Percentiles rank a stretch among this genome's conserved stretches.
Conservation (phyloP, 2,888 invertebrate genomes). For the Gryllus longicercus region DNA sequence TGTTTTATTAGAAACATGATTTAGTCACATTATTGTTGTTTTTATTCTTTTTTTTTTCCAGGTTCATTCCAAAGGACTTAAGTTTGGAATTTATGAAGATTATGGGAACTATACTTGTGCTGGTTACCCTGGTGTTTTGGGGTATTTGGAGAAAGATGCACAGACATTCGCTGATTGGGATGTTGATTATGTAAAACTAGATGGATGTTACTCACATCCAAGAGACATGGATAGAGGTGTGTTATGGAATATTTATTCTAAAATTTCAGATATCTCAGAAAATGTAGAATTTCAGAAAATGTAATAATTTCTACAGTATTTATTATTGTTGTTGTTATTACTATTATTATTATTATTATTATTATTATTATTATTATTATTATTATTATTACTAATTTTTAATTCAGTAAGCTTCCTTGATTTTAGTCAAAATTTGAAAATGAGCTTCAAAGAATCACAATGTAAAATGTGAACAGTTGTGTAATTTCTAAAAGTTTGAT, state of each 20-base stretch:
- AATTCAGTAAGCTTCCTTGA: too few species aligned
- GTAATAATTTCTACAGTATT: not conserved
- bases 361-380: too few species aligned
- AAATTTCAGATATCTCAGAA: not conserved
- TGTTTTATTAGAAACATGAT: not conserved
- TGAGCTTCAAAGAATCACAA: too few species aligned
- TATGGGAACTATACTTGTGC: constrained; percentile 96
- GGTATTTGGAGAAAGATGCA: constrained; percentile 82
- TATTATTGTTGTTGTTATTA: too few species aligned
- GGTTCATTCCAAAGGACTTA: constrained; percentile 90
- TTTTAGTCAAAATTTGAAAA: too few species aligned
- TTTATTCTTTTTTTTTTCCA: constrained; percentile 46
- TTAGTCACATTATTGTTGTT: constrained; percentile 21
- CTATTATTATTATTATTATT: too few species aligned
- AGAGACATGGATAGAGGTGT: constrained; percentile 77
- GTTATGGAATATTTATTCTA: not conserved
- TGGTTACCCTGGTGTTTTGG: constrained; percentile 91
- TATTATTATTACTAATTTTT: too few species aligned
- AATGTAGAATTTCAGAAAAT: not conserved
- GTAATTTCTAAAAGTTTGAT: too few species aligned
- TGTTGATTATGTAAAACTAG: constrained; percentile 94
- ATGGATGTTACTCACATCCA: constrained; percentile 92
- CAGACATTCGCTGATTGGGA: constrained; percentile 92
- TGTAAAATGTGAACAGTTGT: too few species aligned
- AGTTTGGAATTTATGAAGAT: constrained; percentile 97